Percentiles rank a stretch among this genome's conserved stretches.
Evolutionary conservation across 2,113 vertebrate species (phyloP).

Genomic region (Myotis lucifugus): DNA sequence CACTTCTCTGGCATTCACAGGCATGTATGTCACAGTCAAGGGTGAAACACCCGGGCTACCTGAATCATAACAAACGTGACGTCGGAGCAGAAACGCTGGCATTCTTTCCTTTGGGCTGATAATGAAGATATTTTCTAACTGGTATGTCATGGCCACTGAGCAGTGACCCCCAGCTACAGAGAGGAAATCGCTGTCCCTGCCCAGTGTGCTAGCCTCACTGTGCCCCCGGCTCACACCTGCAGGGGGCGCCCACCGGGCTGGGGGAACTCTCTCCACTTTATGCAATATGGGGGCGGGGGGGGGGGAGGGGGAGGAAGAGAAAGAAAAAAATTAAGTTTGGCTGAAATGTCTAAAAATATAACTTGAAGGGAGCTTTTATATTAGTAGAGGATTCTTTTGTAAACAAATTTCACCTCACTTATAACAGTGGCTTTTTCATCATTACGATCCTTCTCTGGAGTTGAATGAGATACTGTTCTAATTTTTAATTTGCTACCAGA

Average conservation of each 20-base stretch:
- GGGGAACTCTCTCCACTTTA: not conserved
- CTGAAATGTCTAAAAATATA: not conserved
- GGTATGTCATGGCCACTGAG: rapidly evolving
- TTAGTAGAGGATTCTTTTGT: not conserved
- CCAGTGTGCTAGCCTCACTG: not conserved
- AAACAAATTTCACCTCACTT: not conserved
- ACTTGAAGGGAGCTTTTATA: not conserved
- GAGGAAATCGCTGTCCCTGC: not conserved
- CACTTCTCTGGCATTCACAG: not conserved
- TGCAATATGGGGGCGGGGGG: not conserved
- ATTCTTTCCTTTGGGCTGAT: not conserved
- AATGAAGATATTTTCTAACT: not conserved
- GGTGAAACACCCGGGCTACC: not conserved
- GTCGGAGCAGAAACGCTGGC: not conserved
- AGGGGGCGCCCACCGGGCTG: not conserved
- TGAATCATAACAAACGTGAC: not conserved
- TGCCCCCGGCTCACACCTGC: not conserved
- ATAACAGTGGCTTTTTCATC: not conserved
- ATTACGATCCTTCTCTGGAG: not conserved
- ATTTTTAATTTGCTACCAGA: not conserved
- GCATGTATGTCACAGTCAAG: not conserved
- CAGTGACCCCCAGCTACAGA: not conserved
- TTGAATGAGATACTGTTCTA: not conserved
- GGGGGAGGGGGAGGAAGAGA: no score
- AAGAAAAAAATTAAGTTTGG: not conserved